Evolutionary conservation across 64 coral and sea anemone species (phyloP).

Genomic region (Acropora tenuis): DNA sequence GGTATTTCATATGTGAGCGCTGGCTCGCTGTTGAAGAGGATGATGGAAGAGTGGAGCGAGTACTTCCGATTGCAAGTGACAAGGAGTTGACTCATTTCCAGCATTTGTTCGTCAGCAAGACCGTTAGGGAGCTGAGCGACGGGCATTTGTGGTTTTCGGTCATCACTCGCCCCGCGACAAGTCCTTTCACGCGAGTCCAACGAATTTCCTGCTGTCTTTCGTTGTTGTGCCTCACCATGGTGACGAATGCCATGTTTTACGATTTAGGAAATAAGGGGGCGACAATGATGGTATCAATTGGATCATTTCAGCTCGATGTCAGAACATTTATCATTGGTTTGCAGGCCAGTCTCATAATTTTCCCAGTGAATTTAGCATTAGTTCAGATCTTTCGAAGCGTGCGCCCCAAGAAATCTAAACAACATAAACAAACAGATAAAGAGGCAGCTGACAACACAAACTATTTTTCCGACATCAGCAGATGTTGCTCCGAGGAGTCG

Average conservation of each 20-base stretch:
- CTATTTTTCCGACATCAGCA: conserved; percentile 24
- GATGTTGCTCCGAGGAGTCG: conserved; percentile 2
- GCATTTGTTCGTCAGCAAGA: conserved; percentile 87
- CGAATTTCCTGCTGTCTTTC: conserved; percentile 77
- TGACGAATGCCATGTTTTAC: conserved; percentile 92
- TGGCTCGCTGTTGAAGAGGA: conserved; percentile 90
- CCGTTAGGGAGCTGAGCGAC: conserved; percentile 79
- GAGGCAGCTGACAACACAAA: neutral
- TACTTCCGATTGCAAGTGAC: conserved; percentile 83
- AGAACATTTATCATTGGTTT: conserved; percentile 74
- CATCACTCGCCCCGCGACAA: conserved; percentile 69
- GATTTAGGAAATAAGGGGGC: conserved; percentile 43
- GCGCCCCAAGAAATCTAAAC: conserved; percentile 60
- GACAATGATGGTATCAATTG: conserved; percentile 47
- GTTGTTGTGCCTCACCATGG: conserved; percentile 87
- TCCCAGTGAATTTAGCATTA: conserved; percentile 87
- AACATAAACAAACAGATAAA: neutral
- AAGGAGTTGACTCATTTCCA: conserved; percentile 83
- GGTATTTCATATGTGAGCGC: conserved; percentile 84
- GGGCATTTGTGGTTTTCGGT: conserved; percentile 93
- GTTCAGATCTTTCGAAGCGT: conserved; percentile 93
- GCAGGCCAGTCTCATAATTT: conserved; percentile 86
- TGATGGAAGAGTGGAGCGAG: conserved; percentile 77
- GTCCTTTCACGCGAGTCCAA: conserved; percentile 82
- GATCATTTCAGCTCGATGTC: conserved; percentile 59